phyloP scores from a whole-genome alignment of 2,888 invertebrate species.

The Zonitis immaculata region DNA sequence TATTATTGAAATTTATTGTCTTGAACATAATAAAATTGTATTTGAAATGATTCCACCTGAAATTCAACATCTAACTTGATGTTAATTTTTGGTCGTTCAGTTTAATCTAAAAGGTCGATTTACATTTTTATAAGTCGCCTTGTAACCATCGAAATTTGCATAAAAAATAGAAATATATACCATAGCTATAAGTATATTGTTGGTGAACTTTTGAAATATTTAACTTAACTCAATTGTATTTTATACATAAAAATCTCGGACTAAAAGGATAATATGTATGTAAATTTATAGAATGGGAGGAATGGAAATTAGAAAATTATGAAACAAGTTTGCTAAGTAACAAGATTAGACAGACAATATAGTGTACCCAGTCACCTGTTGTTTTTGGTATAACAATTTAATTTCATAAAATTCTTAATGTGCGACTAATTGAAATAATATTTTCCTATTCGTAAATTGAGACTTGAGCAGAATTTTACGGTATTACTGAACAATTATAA shows the following conservation, averaged over 20 bases:
- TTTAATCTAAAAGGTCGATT: conserved; percentile 30
- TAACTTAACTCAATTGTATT: conserved; percentile 15
- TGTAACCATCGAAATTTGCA: conserved; percentile 14
- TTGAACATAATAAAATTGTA: not conserved
- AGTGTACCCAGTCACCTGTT: conserved; percentile 30
- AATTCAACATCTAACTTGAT: not conserved
- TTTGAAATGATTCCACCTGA: not conserved
- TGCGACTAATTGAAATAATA: too few species aligned
- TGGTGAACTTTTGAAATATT: conserved; percentile 7
- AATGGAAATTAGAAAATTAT: conserved; percentile 33
- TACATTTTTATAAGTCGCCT: conserved; percentile 29
- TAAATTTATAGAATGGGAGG: conserved; percentile 28
- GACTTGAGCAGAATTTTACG: too few species aligned
- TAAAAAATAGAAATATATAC: conserved; percentile 7
- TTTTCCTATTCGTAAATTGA: too few species aligned
- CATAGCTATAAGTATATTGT: too few species aligned
- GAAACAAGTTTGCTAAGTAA: conserved; percentile 19
- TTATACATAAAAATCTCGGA: conserved; percentile 29
- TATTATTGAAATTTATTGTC: too few species aligned
- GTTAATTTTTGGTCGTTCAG: not conserved
- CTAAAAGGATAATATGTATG: conserved; percentile 35
- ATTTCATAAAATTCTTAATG: too few species aligned
- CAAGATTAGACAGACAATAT: conserved; percentile 13
- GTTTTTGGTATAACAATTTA: too few species aligned
- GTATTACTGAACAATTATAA: too few species aligned